Base-by-base conservation (phyloP, 1,140 invertebrate species). In the Leptinotarsa texana region DNA sequence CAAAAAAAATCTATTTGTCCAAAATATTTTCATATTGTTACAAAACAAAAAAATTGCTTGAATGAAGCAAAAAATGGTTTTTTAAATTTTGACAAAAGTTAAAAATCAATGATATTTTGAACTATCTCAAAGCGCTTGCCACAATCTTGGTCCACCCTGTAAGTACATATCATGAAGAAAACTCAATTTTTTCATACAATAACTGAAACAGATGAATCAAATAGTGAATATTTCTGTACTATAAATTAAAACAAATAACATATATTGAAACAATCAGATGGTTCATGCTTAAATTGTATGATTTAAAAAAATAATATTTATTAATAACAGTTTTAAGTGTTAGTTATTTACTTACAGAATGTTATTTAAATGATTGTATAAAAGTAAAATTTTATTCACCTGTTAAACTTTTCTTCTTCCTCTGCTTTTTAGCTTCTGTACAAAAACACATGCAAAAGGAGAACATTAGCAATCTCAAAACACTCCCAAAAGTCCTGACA, bases 401-500 rank as follows among this genome's bases (percentile, higher is more conserved):
- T 91, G 93, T 89, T 87, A 93, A 87, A 86, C 92, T 94, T 90
- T 94, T 94, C 89, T 93, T 94, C 89, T 93, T 93, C 89, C 92
- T 91, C 88, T 93, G 92, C 92, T 95, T 95, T 94, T 95, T 95
- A 91, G 93, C 93, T 91, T 95, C 94, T 95, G 91, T 85, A 85
- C 87, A 89, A 85, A 89, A 89, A 88, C 84, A 85, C 88, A 89
- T 89, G 87, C 88, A 89, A 89, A 89, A 89, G 83, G 88, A 89
- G 87, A 88, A 86, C 80, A 89, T 89, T 89, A 89, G 88, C 88
- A 88, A 86, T 88, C 82, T 87, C 81, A 83, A 85, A 84, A 83
- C 82, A 80, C 83, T 81, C 83, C 82, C 82, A 82, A 84, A 80
- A 84, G 83, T 84, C 83, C 82, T 82, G 80, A 79, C 80, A 84